Conservation (phyloP, 2,797 vertebrate species). For the Xenentodon cancila region DNA sequence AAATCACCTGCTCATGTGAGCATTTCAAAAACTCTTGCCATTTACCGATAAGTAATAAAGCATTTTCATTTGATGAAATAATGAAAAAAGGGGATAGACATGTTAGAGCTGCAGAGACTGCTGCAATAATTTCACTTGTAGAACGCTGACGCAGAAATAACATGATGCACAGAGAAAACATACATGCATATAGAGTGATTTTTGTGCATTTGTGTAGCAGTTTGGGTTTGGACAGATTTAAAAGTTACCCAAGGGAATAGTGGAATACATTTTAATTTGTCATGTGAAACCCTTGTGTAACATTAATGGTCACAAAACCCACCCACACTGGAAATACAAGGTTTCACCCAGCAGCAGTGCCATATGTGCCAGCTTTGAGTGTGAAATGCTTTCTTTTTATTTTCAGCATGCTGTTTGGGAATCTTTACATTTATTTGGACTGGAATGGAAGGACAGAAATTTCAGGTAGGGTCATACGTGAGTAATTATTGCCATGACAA, state of each 20-base stretch:
- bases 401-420: conserved; percentile 87
- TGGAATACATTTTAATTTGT: not conserved
- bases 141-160: conserved; percentile 7
- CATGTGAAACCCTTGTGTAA: no score
- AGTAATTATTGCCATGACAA: conserved; percentile 1
- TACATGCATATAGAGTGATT: conserved; percentile 5
- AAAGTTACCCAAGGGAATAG: not conserved
- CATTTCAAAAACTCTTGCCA: not conserved
- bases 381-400: conserved; percentile 14
- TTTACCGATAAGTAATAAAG: not conserved
- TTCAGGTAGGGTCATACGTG: conserved; percentile 72
- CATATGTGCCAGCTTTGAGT: not conserved
- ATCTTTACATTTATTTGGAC: conserved; percentile 86
- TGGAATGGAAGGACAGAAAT: conserved; percentile 84
- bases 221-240: not conserved
- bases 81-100: no score
- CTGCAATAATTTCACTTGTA: conserved; percentile 1
- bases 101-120: not conserved
- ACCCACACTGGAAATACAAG: not conserved
- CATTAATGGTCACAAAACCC: no score
- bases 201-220: not conserved
- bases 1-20: not conserved
- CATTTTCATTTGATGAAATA: not conserved
- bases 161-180: conserved; percentile 6
- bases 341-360: not conserved